Evolutionary conservation across 2,797 vertebrate species (phyloP).

Genomic region (Lagodon rhomboides): DNA sequence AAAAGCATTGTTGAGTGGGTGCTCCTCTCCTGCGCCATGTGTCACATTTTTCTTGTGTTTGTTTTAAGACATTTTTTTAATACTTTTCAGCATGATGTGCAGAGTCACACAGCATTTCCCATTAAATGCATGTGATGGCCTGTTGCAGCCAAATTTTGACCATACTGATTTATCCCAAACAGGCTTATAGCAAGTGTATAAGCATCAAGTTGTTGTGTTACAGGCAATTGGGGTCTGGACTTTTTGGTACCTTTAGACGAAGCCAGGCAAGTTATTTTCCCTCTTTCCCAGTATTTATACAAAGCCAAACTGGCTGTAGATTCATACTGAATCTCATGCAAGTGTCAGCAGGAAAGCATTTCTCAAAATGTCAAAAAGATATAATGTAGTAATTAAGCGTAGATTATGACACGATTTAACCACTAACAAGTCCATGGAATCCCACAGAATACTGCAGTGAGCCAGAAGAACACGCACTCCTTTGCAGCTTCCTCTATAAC

Average conservation of each 20-base stretch:
- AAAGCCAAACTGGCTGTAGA: background rate
- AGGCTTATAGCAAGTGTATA: background rate
- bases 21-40: no score
- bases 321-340: slow-evolving; percentile 2
- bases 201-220: background rate
- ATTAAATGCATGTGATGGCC: no score
- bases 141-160: no score
- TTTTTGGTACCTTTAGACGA: background rate
- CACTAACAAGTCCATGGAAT: slow-evolving; percentile 8
- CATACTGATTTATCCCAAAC: background rate
- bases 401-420: slow-evolving; percentile 31
- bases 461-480: slow-evolving; percentile 32
- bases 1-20: no score
- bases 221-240: background rate
- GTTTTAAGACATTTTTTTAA: no score
- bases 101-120: no score
- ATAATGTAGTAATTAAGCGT: slow-evolving; percentile 33
- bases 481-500: slow-evolving; percentile 40
- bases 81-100: no score
- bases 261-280: background rate
- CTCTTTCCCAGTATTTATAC: background rate
- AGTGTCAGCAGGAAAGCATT: background rate
- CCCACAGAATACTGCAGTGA: slow-evolving; percentile 38
- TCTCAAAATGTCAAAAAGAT: slow-evolving; percentile 4
- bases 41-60: no score